phyloP scores from a whole-genome alignment of 2,797 vertebrate species.

The Masticophis lateralis region DNA sequence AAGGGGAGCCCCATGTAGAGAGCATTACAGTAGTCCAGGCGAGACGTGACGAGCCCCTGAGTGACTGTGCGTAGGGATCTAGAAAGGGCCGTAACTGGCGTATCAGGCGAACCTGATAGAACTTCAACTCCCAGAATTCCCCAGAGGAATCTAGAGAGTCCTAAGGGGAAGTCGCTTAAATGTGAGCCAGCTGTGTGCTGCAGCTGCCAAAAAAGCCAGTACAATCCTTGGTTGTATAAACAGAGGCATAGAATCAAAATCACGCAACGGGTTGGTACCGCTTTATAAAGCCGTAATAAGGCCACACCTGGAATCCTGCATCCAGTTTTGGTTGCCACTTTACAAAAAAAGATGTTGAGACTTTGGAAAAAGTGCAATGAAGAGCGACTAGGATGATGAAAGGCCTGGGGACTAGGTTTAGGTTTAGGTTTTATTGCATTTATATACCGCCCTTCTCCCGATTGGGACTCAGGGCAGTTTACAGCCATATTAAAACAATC shows the following conservation, averaged over 20 bases:
- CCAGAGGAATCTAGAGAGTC: not conserved
- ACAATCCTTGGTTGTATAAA: not conserved
- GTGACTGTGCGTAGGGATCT: no score
- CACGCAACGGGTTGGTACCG: not conserved
- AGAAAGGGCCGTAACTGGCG: no score
- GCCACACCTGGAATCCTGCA: no score
- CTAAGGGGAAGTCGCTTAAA: not conserved
- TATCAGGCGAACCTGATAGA: no score
- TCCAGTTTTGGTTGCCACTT: accelerated
- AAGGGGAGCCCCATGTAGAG: no score
- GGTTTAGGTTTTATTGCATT: no score
- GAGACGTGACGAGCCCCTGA: no score
- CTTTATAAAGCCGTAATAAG: not conserved
- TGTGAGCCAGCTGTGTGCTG: not conserved
- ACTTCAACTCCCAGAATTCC: not conserved
- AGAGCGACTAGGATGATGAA: not conserved
- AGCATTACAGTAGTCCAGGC: no score
- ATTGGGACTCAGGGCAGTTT: no score
- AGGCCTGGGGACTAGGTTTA: no score
- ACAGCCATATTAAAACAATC: no score
- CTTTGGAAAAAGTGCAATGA: not conserved
- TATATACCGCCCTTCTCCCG: no score
- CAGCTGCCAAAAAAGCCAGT: not conserved
- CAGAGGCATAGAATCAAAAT: not conserved
- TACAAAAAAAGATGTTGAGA: not conserved